Evolutionary conservation across 1,140 invertebrate species (phyloP), one percentile per base, ranked within the genome.

Genomic region (Acromyrmex echinatior): DNA sequence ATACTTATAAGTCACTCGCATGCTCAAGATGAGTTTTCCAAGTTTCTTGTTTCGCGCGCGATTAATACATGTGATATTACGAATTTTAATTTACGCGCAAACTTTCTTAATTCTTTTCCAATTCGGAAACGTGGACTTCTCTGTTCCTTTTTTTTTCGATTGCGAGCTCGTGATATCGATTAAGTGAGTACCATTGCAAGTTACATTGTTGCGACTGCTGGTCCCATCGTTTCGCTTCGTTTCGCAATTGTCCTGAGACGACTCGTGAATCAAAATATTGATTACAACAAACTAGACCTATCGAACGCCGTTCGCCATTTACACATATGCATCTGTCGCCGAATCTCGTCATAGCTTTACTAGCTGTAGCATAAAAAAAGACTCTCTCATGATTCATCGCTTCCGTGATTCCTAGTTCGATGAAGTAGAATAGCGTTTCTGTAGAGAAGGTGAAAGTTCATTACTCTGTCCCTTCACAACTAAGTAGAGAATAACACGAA

Each of bases 151-250:
- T 56, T 65, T 66, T 66, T 51, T 49, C 14, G 28, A n/a, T 12
- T 18, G 16, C 39, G 14, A 76, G 14, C 31, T 78, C 70, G 21
- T 39, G 12, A 74, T 10, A 28, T 18, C 7, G 16, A 56, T 62
- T 49, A 74, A 62, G 12, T 62, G 25, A 73, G 51, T 73, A 60
- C 71, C 51, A 63, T 63, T 51, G n/a, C 65, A 45, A 68, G 89
- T 92, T 92, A 92, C 90, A 94, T 92, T 88, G 89, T 93, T 94
- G 91, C 93, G 94, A 94, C 95, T 95, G 95, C 94, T 95, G 95
- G 95, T 95, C 95, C 95, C 92, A 87, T 93, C 92, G 66, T 70
- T 25, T 93, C 94, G 92, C 93, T 94, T 95, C 94, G 94, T 94
- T 90, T 90, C 90, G 90, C 89, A 82, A 78, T 63, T 86, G 81